Percentiles rank a stretch among this genome's conserved stretches.
These are phyloP conservation scores for Chrysolina americana DNA, from an alignment of 2,888 invertebrate genomes.

Conservation along the genomic window DNA sequence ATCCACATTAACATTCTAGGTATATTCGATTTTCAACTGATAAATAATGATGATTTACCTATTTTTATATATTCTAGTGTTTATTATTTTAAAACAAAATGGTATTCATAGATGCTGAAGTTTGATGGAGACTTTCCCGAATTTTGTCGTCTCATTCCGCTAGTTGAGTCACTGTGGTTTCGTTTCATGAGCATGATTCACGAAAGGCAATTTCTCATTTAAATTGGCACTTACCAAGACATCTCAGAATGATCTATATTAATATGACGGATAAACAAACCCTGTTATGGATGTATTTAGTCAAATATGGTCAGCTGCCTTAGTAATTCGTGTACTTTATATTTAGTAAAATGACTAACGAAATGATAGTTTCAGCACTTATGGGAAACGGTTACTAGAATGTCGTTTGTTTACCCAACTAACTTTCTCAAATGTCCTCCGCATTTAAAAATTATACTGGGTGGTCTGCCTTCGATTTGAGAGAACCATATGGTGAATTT, in stretches of 20 bases:
- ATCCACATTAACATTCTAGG: too few relatives aligned
- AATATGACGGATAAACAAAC: conserved; percentile 17
- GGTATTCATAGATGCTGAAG: background rate
- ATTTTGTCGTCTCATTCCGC: background rate
- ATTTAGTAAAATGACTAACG: background rate
- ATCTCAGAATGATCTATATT: conserved; percentile 13
- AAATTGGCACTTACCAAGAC: conserved; percentile 15
- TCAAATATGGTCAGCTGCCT: conserved; percentile 3
- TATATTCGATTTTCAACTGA: too few relatives aligned
- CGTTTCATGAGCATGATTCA: background rate
- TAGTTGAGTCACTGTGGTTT: background rate
- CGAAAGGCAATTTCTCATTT: background rate
- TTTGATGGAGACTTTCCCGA: background rate
- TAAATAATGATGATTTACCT: too few relatives aligned
- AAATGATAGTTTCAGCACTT: background rate
- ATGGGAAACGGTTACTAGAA: background rate
- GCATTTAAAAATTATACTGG: background rate
- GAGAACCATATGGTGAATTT: too few relatives aligned
- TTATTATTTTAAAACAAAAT: background rate
- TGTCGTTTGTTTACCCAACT: background rate
- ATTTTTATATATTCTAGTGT: too few relatives aligned
- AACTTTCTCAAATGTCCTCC: background rate
- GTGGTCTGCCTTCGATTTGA: too few relatives aligned
- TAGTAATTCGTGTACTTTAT: background rate
- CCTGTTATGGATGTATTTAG: conserved; percentile 1